phyloP scores from a whole-genome alignment of 2,797 vertebrate genomes.

The Acanthis flammea region DNA sequence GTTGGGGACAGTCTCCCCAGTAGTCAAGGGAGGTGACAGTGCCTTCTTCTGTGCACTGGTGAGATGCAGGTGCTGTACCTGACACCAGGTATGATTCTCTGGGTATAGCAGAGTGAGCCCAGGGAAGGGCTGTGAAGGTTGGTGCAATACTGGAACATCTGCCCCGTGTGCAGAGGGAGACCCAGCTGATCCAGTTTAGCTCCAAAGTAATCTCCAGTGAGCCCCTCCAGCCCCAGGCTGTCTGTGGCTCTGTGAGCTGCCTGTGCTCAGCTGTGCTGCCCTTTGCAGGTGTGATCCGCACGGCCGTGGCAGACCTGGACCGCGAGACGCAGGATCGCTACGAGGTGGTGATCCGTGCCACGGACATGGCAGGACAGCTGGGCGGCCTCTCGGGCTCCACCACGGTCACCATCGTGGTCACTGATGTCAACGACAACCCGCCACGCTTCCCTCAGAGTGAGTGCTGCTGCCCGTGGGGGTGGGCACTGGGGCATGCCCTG shows the following conservation, averaged over 20 bases:
- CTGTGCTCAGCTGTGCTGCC: background rate
- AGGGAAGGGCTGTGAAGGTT: rapidly evolving
- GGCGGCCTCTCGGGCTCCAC: conserved; percentile 97
- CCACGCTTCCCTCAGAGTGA: conserved; percentile 97
- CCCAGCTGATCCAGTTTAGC: background rate
- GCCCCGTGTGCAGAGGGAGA: background rate
- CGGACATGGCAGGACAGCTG: conserved; percentile 98
- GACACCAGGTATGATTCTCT: background rate
- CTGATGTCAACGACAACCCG: conserved; percentile 97
- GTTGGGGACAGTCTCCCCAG: background rate
- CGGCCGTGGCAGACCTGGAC: conserved; percentile 94
- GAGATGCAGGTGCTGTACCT: background rate
- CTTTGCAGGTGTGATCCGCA: conserved; percentile 89
- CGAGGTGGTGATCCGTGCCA: conserved; percentile 95
- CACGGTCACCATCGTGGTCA: conserved; percentile 97
- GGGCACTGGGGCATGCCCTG: background rate
- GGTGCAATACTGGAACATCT: background rate
- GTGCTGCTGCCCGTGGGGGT: background rate
- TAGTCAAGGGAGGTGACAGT: background rate
- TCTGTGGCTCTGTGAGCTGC: background rate
- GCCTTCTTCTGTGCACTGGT: background rate
- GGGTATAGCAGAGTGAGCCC: background rate
- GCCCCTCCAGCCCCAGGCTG: background rate
- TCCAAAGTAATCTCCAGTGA: rapidly evolving
- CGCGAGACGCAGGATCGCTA: conserved; percentile 96